Evolutionary conservation across 2,797 vertebrate genomes (phyloP).

Genomic region (Florisuga fusca): DNA sequence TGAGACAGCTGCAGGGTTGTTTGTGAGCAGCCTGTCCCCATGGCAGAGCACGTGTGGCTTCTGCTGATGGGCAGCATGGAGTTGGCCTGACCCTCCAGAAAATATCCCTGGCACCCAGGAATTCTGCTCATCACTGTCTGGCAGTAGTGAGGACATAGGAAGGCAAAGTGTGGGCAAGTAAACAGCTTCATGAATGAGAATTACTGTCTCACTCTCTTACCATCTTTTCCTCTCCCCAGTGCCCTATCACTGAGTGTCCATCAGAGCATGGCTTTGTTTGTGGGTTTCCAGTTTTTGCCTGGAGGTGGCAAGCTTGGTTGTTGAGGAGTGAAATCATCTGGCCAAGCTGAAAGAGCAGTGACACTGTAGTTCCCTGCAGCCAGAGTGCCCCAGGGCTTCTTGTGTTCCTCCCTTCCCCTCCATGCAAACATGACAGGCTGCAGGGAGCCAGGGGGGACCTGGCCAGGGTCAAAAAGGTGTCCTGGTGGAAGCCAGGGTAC

Average conservation of each 20-base stretch:
- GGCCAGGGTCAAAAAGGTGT: background rate
- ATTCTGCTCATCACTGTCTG: background rate
- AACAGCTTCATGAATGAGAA: background rate
- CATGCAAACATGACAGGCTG: background rate
- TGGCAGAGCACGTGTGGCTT: accelerated
- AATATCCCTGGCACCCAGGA: background rate
- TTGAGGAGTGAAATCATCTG: background rate
- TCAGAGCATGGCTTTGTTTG: background rate
- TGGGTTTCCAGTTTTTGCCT: background rate
- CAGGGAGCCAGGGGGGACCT: background rate
- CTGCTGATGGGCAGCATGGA: background rate
- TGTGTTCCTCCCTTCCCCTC: background rate
- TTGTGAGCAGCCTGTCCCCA: background rate
- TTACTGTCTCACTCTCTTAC: background rate
- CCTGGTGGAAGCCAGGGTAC: background rate
- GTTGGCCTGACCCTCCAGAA: background rate
- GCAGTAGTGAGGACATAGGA: background rate
- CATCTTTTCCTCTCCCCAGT: background rate
- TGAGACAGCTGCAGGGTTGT: accelerated
- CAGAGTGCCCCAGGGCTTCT: background rate
- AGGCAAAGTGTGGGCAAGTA: background rate
- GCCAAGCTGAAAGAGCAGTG: background rate
- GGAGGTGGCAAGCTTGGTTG: background rate
- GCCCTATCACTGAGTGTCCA: background rate
- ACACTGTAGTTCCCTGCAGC: background rate